Percentiles rank a stretch among this genome's conserved stretches.
phyloP scores from a whole-genome alignment of 2,113 vertebrate genomes.

The Bubo blakistoni region DNA sequence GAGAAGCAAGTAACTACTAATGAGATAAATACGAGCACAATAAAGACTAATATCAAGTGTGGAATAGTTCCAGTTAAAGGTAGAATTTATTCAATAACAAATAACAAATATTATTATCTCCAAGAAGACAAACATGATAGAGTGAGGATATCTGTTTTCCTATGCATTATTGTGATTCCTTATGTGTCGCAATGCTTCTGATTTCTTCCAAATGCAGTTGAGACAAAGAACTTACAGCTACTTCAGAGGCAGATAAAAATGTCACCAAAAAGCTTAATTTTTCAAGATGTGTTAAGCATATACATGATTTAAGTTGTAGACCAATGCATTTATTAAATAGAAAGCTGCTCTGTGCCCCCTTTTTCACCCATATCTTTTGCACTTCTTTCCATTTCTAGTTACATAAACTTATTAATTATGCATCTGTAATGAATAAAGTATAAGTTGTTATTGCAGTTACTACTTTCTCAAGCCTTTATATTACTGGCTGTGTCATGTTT shows the following conservation, averaged over 20 bases:
- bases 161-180: fast-evolving
- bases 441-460: background rate
- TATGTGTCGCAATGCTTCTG: background rate
- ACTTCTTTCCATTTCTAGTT: background rate
- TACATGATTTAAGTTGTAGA: background rate
- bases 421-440: background rate
- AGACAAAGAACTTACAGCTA: background rate
- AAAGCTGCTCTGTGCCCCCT: background rate
- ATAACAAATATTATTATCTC: background rate
- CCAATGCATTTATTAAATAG: background rate
- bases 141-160: background rate
- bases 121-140: background rate
- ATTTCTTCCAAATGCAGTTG: background rate
- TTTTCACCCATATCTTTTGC: background rate
- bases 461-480: background rate
- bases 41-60: background rate
- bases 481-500: background rate
- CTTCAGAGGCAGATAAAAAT: background rate
- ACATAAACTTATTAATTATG: background rate
- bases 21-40: background rate
- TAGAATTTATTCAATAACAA: background rate
- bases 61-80: background rate
- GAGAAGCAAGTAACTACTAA: background rate
- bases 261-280: background rate
- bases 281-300: background rate